Percentiles rank a stretch among this genome's conserved stretches.
Evolutionary conservation across 2,888 invertebrate genomes (phyloP).

Genomic region (Athalia circularis): DNA sequence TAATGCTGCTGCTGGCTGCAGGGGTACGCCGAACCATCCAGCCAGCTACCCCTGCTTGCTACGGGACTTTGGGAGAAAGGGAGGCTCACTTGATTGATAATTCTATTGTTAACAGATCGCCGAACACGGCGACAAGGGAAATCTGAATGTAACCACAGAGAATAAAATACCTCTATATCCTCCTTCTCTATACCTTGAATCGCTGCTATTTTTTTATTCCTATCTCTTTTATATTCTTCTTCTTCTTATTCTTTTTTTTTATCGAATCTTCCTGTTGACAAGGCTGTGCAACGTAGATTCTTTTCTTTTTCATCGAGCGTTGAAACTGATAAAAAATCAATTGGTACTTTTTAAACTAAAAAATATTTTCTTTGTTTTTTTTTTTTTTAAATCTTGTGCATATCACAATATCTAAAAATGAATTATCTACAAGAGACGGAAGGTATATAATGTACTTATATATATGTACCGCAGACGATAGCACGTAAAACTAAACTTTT

Average conservation of each 20-base stretch:
- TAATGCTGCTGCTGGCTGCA: conserved; percentile 59
- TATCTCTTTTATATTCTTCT: not conserved
- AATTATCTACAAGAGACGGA: too few relatives aligned
- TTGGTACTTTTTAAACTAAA: too few relatives aligned
- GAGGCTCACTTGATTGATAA: conserved; percentile 47
- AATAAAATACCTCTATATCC: conserved; percentile 28
- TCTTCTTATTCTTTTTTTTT: not conserved
- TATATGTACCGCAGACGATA: too few relatives aligned
- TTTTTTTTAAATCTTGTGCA: too few relatives aligned
- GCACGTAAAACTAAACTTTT: too few relatives aligned
- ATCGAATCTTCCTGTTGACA: too few relatives aligned
- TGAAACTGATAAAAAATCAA: too few relatives aligned
- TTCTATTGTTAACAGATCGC: conserved; percentile 51
- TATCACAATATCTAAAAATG: too few relatives aligned
- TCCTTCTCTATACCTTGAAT: not conserved
- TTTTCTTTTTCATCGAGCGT: too few relatives aligned
- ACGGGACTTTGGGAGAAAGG: conserved; percentile 19
- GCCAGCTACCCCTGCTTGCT: conserved; percentile 32
- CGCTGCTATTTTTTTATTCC: not conserved
- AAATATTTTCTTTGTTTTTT: too few relatives aligned
- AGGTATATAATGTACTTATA: too few relatives aligned
- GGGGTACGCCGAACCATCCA: conserved; percentile 53
- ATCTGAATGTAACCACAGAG: conserved; percentile 45
- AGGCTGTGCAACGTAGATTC: too few relatives aligned
- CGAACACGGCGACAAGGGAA: conserved; percentile 44